Evolutionary conservation across 2,113 vertebrate species (phyloP), one percentile per base, ranked within the genome.

Genomic region (Crotophaga sulcirostris): DNA sequence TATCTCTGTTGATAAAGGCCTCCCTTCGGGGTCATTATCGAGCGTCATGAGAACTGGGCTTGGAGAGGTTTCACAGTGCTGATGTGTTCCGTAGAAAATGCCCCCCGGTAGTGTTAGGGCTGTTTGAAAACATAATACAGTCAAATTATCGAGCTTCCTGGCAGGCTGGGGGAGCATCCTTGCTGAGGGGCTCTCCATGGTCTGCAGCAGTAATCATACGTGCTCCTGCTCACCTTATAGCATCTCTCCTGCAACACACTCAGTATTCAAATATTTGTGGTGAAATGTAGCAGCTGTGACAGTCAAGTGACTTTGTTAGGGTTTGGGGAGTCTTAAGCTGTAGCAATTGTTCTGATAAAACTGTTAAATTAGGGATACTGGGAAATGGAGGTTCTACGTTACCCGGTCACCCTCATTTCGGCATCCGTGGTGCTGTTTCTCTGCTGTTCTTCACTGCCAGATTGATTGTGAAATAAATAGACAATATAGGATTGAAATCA

Each of bases 1-100:
- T 97, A 96, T 97, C 96, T 89, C 75, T 86, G 60, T 60, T 88
- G 96, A 95, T 97, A 96, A 95, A 84, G 87, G 84, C 76, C 66
- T 94, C 76, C 67, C 82, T 89, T 90, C 66, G 87, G 94, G 91
- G 95, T 95, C 38, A 84, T 94, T 91, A 90, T 70, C 67, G 13
- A 90, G 75, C 33, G 2, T 89, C 94, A 96, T 97, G 96, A 95
- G 96, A 97, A 97, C 95, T 49, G 62, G 0, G 1, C 47, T 84
- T 68, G 1, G 2, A 84, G 76, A 84, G 58, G 19, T 92, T 97
- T 96, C 96, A 92, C 94, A 96, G 92, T 84, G 52, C 87, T 84
- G 73, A 67, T 63, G 73, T 12, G 19, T 40, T 29, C 29, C 0
- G 4, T 29, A 51, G 67, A 90, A 97, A 92, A 90, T 28, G 63